Evolutionary conservation across 2,888 invertebrate species (phyloP).

Genomic region (Dioctria linearis): DNA sequence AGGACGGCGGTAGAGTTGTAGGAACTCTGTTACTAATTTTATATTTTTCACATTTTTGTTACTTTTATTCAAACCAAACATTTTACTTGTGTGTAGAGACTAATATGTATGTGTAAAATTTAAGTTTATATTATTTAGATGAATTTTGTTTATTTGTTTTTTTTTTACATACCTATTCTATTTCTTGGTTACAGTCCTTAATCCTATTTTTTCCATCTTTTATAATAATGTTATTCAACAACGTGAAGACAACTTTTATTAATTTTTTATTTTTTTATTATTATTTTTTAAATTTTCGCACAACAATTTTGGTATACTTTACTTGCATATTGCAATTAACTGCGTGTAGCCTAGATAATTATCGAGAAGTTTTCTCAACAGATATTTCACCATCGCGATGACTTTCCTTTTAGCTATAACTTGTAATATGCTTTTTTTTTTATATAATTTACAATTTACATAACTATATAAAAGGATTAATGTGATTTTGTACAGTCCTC

Average conservation of each 20-base stretch:
- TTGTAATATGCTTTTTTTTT: too few species aligned
- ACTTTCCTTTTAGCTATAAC: neutral
- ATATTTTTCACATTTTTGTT: slow-evolving; percentile 29
- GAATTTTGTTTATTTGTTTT: slow-evolving; percentile 16
- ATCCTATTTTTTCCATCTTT: neutral
- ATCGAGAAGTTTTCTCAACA: too few species aligned
- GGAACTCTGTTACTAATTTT: slow-evolving; percentile 15
- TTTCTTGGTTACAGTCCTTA: slow-evolving; percentile 23
- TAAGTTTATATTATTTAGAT: neutral
- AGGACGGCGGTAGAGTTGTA: neutral
- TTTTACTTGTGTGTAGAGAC: slow-evolving; percentile 33
- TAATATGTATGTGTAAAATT: slow-evolving; percentile 24
- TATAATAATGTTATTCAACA: neutral
- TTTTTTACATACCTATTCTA: slow-evolving; percentile 3
- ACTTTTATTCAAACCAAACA: slow-evolving; percentile 25
- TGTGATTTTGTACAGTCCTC: too few species aligned
- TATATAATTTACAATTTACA: too few species aligned
- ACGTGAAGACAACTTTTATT: too few species aligned
- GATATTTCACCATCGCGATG: too few species aligned
- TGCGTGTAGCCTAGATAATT: too few species aligned
- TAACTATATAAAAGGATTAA: too few species aligned
- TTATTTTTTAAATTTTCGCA: neutral
- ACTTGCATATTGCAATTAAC: too few species aligned
- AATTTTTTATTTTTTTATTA: too few species aligned
- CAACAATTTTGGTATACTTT: neutral